A percentile compares a stretch with the other conserved stretches of the same genome.
Conservation (phyloP, 1,140 invertebrate species). For the Hermatobates lingyangjiaoensis region DNA sequence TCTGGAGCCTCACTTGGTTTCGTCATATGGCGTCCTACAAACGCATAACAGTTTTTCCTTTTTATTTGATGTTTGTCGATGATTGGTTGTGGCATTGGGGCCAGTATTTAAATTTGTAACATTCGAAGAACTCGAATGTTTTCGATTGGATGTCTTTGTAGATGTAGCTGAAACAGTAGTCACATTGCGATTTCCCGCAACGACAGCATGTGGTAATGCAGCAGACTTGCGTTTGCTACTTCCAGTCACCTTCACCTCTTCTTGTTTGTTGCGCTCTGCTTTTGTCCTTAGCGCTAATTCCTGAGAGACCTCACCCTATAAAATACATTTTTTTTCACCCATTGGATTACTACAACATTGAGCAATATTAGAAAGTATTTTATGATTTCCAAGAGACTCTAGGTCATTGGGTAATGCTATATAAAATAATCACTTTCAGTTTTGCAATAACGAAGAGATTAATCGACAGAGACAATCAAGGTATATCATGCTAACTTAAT, state of each 20-base stretch:
- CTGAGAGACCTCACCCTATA: conserved; percentile 17
- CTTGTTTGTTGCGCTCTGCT: conserved; percentile 44
- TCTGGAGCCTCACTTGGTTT: conserved; percentile 53
- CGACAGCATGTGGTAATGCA: conserved; percentile 27
- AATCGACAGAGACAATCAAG: too few relatives aligned
- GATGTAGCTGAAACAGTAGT: conserved; percentile 23
- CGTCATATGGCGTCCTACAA: conserved; percentile 87
- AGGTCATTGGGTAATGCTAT: too few relatives aligned
- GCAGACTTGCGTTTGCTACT: conserved; percentile 35
- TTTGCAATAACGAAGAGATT: too few relatives aligned
- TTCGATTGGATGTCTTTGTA: conserved; percentile 21
- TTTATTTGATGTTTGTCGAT: conserved; percentile 34
- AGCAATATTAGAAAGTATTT: too few relatives aligned
- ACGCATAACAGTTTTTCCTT: conserved; percentile 80
- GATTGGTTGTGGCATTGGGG: conserved; percentile 18
- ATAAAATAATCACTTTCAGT: too few relatives aligned
- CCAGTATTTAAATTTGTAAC: too few relatives aligned
- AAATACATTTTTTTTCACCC: too few relatives aligned
- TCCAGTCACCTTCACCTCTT: conserved; percentile 37
- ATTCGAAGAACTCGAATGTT: too few relatives aligned
- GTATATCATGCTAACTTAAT: too few relatives aligned
- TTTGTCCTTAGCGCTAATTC: conserved; percentile 33
- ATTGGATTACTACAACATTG: too few relatives aligned
- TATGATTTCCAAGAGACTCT: too few relatives aligned
- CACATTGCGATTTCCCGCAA: conserved; percentile 14